Evolutionary conservation across 2,113 vertebrate genomes (phyloP).

Genomic region (Macrotis lagotis): DNA sequence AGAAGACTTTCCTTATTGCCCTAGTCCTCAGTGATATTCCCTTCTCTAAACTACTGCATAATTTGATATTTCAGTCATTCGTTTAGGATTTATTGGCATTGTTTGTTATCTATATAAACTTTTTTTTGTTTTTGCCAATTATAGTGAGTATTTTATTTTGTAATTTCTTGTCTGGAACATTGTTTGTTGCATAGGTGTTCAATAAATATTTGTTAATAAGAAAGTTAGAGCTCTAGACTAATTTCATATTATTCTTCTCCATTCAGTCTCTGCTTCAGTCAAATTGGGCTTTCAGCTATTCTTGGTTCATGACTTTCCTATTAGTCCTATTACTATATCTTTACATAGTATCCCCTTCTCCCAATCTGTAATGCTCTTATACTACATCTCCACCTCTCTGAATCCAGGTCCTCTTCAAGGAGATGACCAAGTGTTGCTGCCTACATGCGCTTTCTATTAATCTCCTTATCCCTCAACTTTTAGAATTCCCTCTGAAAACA

Average conservation of each 20-base stretch:
- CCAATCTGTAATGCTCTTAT: neutral
- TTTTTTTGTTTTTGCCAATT: neutral
- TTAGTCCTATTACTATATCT: neutral
- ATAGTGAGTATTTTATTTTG: neutral
- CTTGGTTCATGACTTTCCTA: neutral
- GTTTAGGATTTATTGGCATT: neutral
- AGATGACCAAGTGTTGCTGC: neutral
- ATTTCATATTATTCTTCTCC: neutral
- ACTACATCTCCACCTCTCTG: neutral
- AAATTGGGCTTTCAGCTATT: neutral
- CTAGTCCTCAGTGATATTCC: neutral
- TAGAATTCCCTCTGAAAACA: neutral
- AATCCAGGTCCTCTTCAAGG: neutral
- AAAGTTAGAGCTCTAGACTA: neutral
- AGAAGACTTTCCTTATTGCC: neutral
- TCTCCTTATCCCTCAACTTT: neutral
- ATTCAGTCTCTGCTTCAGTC: neutral
- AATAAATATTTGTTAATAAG: neutral
- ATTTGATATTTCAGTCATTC: neutral
- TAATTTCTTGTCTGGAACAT: neutral
- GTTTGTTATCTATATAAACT: neutral
- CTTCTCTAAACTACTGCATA: neutral
- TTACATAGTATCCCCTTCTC: neutral
- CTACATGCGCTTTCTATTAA: neutral
- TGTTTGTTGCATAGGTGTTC: neutral